Evolutionary conservation across 1,140 invertebrate species (phyloP).

Genomic region (Drosophila sp.): DNA sequence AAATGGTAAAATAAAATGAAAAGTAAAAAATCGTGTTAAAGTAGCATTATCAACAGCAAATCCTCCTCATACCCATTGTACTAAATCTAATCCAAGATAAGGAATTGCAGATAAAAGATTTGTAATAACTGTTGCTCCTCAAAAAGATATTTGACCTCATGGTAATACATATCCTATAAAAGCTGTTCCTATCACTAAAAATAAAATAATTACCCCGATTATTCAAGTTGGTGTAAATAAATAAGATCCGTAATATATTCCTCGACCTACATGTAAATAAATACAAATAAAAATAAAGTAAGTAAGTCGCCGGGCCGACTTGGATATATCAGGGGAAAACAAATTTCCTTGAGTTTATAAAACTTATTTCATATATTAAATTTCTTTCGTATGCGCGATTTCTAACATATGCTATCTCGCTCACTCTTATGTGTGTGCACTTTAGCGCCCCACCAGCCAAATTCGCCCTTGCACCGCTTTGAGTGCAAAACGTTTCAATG

Average conservation of each 20-base stretch:
- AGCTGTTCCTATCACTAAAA: constrained; percentile 86
- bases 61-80: constrained; percentile 88
- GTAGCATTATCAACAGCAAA: constrained; percentile 88
- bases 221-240: constrained; percentile 81
- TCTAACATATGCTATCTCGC: too few relatives aligned
- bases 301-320: too few relatives aligned
- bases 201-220: constrained; percentile 85
- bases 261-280: constrained; percentile 46
- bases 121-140: constrained; percentile 89
- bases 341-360: too few relatives aligned
- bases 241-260: constrained; percentile 38
- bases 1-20: constrained; percentile 89
- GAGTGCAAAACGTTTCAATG: too few relatives aligned
- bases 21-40: constrained; percentile 88
- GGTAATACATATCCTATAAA: constrained; percentile 89
- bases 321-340: too few relatives aligned
- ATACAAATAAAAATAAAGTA: constrained; percentile 84
- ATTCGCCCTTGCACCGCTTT: too few relatives aligned
- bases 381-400: too few relatives aligned
- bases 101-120: constrained; percentile 88
- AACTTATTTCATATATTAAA: too few relatives aligned
- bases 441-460: too few relatives aligned
- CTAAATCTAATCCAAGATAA: constrained; percentile 85
- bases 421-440: too few relatives aligned
- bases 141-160: constrained; percentile 90